These are phyloP conservation scores for Porites lutea DNA, from an alignment of 64 coral and sea anemone genomes.

Conservation along the genomic window DNA sequence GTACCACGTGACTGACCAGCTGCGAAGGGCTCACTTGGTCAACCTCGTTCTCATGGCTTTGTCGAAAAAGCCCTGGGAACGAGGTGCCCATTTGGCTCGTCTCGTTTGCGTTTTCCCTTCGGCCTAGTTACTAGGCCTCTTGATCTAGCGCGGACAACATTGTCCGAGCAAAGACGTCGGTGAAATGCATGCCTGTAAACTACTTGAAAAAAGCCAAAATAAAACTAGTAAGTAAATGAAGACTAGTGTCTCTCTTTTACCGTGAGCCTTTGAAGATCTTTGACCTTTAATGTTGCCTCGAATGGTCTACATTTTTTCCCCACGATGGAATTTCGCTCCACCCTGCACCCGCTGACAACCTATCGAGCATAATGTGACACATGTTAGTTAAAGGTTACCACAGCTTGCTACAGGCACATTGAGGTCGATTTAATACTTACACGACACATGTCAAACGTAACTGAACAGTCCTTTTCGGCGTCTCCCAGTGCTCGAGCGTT, in stretches of 20 bases:
- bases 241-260: not conserved
- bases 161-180: too few species aligned
- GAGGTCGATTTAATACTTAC: not conserved
- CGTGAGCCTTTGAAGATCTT: constrained; percentile 68
- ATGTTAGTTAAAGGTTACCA: not conserved
- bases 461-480: not conserved
- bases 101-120: too few species aligned
- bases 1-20: too few species aligned
- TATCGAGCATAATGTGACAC: not conserved
- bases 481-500: constrained; percentile 52
- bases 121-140: too few species aligned
- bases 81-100: too few species aligned
- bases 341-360: constrained; percentile 48
- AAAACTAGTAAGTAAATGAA: too few species aligned
- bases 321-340: constrained; percentile 3
- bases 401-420: not conserved
- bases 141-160: too few species aligned
- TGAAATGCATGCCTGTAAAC: too few species aligned
- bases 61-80: too few species aligned
- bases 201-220: too few species aligned
- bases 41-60: too few species aligned
- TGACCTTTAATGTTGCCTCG: constrained; percentile 43
- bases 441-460: constrained; percentile 1
- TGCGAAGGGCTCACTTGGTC: too few species aligned
- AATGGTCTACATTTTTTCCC: constrained; percentile 44